These are phyloP conservation scores for Ochropacha duplaris DNA, from an alignment of 2,888 invertebrate genomes.

Conservation along the genomic window DNA sequence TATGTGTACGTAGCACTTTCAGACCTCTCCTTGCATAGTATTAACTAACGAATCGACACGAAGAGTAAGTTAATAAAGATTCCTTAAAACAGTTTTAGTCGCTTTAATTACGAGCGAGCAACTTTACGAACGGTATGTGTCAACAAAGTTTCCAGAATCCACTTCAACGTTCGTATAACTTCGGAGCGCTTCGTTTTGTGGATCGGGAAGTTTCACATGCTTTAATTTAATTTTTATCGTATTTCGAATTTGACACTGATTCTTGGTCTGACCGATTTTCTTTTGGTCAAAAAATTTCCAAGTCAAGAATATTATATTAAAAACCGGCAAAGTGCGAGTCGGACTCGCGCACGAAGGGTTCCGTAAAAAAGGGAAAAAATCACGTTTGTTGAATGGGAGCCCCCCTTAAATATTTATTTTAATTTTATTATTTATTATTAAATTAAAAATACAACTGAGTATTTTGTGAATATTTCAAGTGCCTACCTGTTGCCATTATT, in stretches of 20 bases:
- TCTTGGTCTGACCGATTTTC: no score
- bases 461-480: no score
- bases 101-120: slow-evolving; percentile 50
- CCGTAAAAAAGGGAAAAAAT: no score
- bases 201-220: slow-evolving; percentile 10
- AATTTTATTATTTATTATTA: no score
- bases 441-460: no score
- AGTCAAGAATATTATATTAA: no score
- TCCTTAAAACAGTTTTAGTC: slow-evolving; percentile 50
- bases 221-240: slow-evolving; percentile 6
- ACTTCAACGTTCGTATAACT: slow-evolving; percentile 19
- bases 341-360: no score
- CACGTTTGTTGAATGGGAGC: no score
- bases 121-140: slow-evolving; percentile 33
- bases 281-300: no score
- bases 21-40: slow-evolving; percentile 11
- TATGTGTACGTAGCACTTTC: not conserved
- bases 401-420: no score
- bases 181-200: slow-evolving; percentile 9
- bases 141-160: slow-evolving; percentile 29
- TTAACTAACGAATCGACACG: slow-evolving; percentile 29
- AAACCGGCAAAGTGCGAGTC: no score
- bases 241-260: not conserved
- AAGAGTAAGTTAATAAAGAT: slow-evolving; percentile 50
- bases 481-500: no score